Evolutionary conservation across 1,140 invertebrate species (phyloP).

Genomic region (Cylas formicarius): DNA sequence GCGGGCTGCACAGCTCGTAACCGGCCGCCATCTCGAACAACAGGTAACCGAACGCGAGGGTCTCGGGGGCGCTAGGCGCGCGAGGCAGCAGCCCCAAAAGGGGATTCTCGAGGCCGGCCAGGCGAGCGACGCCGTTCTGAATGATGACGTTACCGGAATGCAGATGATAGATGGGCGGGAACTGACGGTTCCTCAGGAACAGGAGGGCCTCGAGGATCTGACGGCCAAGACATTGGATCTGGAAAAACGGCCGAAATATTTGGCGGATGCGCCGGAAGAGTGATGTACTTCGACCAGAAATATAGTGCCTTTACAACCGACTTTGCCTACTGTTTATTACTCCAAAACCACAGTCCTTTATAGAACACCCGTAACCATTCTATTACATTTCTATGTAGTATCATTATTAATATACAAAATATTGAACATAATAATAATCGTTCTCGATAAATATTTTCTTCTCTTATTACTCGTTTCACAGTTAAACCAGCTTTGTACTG

Average conservation of each 20-base stretch:
- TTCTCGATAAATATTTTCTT: no score
- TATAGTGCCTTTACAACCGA: no score
- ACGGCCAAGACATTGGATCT: slow-evolving; percentile 77
- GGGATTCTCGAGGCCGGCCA: slow-evolving; percentile 78
- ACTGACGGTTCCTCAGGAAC: slow-evolving; percentile 79
- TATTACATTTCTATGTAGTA: no score
- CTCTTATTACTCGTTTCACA: no score
- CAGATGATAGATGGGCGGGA: slow-evolving; percentile 77
- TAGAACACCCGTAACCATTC: no score
- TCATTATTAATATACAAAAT: no score
- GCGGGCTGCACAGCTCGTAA: slow-evolving; percentile 67
- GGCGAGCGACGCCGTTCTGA: slow-evolving; percentile 77
- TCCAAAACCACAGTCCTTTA: no score
- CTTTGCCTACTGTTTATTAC: no score
- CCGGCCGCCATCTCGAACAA: slow-evolving; percentile 87
- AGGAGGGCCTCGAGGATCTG: slow-evolving; percentile 83
- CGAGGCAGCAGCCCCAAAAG: slow-evolving; percentile 70
- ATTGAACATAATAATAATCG: no score
- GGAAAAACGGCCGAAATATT: slow-evolving; percentile 32
- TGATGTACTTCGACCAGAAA: no score
- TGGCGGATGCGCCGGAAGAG: slow-evolving; percentile 34
- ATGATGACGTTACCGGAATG: slow-evolving; percentile 87
- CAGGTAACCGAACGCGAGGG: slow-evolving; percentile 73
- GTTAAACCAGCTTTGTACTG: no score
- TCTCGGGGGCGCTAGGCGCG: slow-evolving; percentile 54